phyloP scores from a whole-genome alignment of 2,113 vertebrate species.

The Mormoops blainvillei region DNA sequence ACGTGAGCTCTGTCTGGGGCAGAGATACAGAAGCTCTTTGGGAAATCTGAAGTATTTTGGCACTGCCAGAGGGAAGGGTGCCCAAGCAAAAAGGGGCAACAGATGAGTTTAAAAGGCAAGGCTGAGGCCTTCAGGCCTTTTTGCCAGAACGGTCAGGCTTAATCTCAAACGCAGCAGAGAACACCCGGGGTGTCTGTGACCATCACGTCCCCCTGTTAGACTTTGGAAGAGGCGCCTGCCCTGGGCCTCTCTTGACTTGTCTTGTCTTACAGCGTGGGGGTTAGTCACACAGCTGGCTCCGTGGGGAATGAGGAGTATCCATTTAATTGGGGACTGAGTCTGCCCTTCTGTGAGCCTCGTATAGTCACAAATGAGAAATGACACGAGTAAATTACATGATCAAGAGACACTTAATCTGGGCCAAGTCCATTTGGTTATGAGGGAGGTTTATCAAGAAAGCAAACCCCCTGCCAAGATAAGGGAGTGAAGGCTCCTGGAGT shows the following conservation, averaged over 20 bases:
- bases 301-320: rapidly evolving
- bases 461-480: neutral
- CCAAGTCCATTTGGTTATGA: neutral
- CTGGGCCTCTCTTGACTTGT: rapidly evolving
- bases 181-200: neutral
- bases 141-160: neutral
- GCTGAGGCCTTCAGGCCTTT: neutral
- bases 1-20: neutral
- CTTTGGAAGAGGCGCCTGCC: neutral
- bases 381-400: neutral
- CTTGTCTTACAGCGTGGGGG: neutral
- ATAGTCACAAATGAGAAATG: neutral
- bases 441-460: constrained; percentile 37
- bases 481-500: neutral
- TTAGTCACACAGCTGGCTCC: neutral
- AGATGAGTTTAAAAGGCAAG: neutral
- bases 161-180: neutral
- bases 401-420: constrained; percentile 12
- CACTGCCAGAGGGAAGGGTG: neutral
- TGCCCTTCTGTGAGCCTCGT: neutral
- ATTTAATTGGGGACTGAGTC: neutral
- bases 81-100: too few relatives aligned
- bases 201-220: rapidly evolving
- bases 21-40: neutral
- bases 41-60: neutral